Percentiles rank a stretch among this genome's conserved stretches.
These are phyloP conservation scores for Platyscapa corneri DNA, from an alignment of 1,140 invertebrate genomes.

Conservation along the genomic window DNA sequence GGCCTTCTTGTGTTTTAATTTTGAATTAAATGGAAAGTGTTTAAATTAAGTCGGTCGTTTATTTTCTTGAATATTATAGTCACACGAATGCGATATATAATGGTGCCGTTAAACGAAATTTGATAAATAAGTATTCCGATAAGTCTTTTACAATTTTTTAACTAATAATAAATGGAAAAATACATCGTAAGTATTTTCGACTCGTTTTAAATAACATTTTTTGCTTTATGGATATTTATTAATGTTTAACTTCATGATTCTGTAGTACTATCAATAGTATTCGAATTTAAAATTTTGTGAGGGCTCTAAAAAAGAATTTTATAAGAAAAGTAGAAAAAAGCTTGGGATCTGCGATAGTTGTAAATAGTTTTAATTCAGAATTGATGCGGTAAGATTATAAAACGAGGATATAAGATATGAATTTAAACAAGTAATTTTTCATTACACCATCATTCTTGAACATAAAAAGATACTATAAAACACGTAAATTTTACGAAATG, in stretches of 20 bases:
- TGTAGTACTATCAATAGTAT: constrained; percentile 8
- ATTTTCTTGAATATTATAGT: constrained; percentile 12
- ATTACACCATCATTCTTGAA: background rate
- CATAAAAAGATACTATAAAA: background rate
- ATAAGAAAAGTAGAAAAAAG: background rate
- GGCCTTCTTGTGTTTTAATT: constrained; percentile 16
- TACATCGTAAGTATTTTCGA: background rate
- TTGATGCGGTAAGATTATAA: constrained; percentile 27
- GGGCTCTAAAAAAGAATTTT: background rate
- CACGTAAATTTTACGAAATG: constrained; percentile 22
- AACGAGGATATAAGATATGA: background rate
- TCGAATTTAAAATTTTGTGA: constrained; percentile 4
- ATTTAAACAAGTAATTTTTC: constrained; percentile 21
- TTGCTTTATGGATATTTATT: constrained; percentile 13
- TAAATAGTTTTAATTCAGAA: constrained; percentile 49
- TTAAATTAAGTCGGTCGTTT: background rate
- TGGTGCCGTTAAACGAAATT: constrained; percentile 40
- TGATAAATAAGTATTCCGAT: constrained; percentile 45
- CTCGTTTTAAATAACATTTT: constrained; percentile 12
- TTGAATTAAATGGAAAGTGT: background rate
- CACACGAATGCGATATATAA: constrained; percentile 13
- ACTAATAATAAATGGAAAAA: constrained; percentile 40
- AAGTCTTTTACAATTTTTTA: constrained; percentile 57
- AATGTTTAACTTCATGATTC: background rate
- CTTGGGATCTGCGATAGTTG: constrained; percentile 33